Evolutionary conservation across 2,888 invertebrate species (phyloP), one percentile per base, ranked within the genome.

Genomic region (Orchestes rusci): DNA sequence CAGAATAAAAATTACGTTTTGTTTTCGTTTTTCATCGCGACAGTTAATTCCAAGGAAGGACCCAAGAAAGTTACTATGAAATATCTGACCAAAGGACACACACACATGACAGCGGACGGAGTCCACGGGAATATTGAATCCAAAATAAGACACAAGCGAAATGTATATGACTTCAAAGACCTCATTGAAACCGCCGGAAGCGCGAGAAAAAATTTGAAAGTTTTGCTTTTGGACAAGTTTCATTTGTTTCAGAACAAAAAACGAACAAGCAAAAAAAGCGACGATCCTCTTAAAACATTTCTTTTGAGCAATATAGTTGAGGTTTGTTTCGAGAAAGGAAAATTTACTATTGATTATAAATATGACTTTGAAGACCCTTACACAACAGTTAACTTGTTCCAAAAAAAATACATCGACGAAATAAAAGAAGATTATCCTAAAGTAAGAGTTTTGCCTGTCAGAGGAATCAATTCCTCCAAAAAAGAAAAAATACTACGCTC

Each of bases 11-110:
- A 51, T 23, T 39, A 31, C 18, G 19, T 46, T 15, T 15, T 48
- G 10, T 51, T 37, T 19, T 28, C 48, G 4, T 29, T 37, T 5
- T 28, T 48, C 10, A 35, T 51, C 8, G 2, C 16, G 31, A n/a
- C 20, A n/a, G 51, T 48, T 15, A 51, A 51, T 39, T 35, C 29
- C 19, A 15, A 12, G 17, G 13, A 2, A 2, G 50, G 44, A 17
- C 44, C 50, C 19, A 13, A 47, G 18, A 5, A 17, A 18, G 29
- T 50, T 15, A 35, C 15, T 8, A 41, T 50, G n/a, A 29, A 31
- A 30, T 50, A 50, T 27, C 20, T 50, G 8, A 47, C 51, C 8
- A 51, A 48, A 17, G 51, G 45, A 4, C 48, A 45, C 27, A 48
- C 48, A n/a, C 48, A 48, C 27, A 45, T 42, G 45, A 12, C 31